Percentiles rank a stretch among this genome's conserved stretches.
Conservation (phyloP, 2,797 vertebrate genomes). For the Hyperoplus immaculatus region DNA sequence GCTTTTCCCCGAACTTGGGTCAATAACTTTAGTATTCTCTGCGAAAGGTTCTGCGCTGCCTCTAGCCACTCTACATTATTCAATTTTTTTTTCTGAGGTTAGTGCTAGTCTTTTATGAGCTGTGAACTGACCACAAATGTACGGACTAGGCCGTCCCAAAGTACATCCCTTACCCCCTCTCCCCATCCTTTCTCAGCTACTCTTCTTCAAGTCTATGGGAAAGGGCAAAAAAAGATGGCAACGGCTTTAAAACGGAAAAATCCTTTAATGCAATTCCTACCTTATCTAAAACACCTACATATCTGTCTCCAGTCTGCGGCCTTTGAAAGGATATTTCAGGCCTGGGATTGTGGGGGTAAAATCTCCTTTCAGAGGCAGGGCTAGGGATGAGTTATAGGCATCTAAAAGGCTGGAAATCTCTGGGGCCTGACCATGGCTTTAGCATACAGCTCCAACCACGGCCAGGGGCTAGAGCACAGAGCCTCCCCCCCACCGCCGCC, state of each 20-base stretch:
- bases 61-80: conserved; percentile 78
- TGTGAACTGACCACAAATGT: conserved; percentile 88
- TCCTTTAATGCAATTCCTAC: conserved; percentile 90
- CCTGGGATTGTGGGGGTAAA: conserved; percentile 83
- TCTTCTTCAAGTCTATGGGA: conserved; percentile 84
- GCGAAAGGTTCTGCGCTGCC: conserved; percentile 66
- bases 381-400: conserved; percentile 88
- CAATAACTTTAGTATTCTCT: conserved; percentile 76
- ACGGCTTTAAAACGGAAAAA: conserved; percentile 88
- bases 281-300: conserved; percentile 91
- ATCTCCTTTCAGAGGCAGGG: conserved; percentile 85
- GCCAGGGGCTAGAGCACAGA: conserved; percentile 68
- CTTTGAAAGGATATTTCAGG: conserved; percentile 88
- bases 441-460: conserved; percentile 82
- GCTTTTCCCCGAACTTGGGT: conserved; percentile 70
- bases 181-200: conserved; percentile 75
- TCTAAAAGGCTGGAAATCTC: conserved; percentile 89
- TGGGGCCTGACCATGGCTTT: conserved; percentile 85
- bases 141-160: conserved; percentile 78
- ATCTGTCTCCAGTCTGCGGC: conserved; percentile 88
- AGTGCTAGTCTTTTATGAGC: conserved; percentile 84
- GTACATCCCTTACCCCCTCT: conserved; percentile 76
- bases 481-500: background rate
- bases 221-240: conserved; percentile 83
- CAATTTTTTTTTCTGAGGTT: conserved; percentile 79